Evolutionary conservation across 2,797 vertebrate species (phyloP).

Genomic region (Philypnodon macrostomus): DNA sequence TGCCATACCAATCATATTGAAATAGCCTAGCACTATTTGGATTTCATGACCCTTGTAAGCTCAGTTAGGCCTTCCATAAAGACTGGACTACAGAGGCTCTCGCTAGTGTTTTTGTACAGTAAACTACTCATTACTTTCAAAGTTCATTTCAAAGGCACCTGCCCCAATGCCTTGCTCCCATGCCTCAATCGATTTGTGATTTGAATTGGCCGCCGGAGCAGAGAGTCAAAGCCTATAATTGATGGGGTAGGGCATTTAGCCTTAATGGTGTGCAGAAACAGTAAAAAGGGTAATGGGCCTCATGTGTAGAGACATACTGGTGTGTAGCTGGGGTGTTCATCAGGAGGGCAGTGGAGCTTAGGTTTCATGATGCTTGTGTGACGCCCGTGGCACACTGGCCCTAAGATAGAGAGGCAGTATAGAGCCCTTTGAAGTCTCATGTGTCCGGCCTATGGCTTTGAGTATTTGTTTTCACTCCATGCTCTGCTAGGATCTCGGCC

Average conservation of each 20-base stretch:
- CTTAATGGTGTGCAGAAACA: constrained; percentile 66
- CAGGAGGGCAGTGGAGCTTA: constrained; percentile 51
- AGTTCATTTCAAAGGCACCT: constrained; percentile 6
- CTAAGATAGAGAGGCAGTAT: constrained; percentile 51
- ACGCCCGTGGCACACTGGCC: constrained; percentile 52
- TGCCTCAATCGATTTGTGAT: constrained; percentile 23
- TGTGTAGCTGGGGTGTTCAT: constrained; percentile 47
- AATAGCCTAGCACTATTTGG: not conserved
- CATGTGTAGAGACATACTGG: constrained; percentile 60
- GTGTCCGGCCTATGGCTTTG: constrained; percentile 50
- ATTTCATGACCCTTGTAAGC: constrained; percentile 7
- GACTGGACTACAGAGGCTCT: not conserved
- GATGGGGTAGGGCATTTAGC: constrained; percentile 40
- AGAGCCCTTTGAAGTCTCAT: constrained; percentile 70
- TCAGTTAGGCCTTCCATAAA: not conserved
- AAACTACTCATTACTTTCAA: not conserved
- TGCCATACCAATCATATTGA: too few relatives aligned
- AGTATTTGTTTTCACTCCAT: constrained; percentile 71
- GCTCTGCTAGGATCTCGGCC: constrained; percentile 61
- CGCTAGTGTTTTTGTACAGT: not conserved
- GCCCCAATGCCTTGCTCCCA: constrained; percentile 3
- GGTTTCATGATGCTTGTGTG: constrained; percentile 65
- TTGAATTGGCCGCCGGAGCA: constrained; percentile 1
- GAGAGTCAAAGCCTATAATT: constrained; percentile 27
- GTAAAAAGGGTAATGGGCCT: constrained; percentile 67